Evolutionary conservation across 2,888 invertebrate species (phyloP), one percentile per base, ranked within the genome.

Genomic region (Siphlonurus alternatus): DNA sequence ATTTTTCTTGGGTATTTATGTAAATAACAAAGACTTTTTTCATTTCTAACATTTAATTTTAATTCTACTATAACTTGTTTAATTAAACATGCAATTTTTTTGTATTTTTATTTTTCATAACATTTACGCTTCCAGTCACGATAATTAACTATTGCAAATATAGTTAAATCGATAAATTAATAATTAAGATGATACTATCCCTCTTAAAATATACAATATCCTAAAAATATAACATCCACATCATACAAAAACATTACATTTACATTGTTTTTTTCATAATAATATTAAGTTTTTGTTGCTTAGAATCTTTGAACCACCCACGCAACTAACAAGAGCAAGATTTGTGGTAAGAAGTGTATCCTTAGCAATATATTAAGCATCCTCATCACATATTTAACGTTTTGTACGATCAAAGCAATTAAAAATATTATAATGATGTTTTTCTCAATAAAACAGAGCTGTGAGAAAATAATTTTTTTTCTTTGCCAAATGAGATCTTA

Each of bases 191-290:
- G 38, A 38, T 38, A 54, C 61, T 61, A 64, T 61, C 64, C 64
- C 64, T 64, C 61, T 61, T 56, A 61, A 61, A 61, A 64, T 61
- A 64, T 53, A 61, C 54, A 61, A 61, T 61, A 64, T 64, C 64
- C 64, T 64, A 64, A 64, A 64, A 64, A 64, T 64, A 64, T 64
- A 64, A 64, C 64, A 53, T 64, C 61, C 64, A 64, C 25, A 25
- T 63, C 56, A 63, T 63, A 38, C 38, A 38, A 38, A 38, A 38
- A 38, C 38, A 38, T 38, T 38, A 38, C 38, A 38, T 38, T 38
- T 38, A 38, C 38, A 38, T 38, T 38, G 15, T 15, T 38, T 38
- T 38, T n/a, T 38, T 38, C 38, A 10, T 10, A 38, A 38, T 38
- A 38, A 10, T 10, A 10, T 10, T 38, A 38, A 10, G 5, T 38